Conservation (phyloP, 2,888 invertebrate species). For the Diplolepis rosae region DNA sequence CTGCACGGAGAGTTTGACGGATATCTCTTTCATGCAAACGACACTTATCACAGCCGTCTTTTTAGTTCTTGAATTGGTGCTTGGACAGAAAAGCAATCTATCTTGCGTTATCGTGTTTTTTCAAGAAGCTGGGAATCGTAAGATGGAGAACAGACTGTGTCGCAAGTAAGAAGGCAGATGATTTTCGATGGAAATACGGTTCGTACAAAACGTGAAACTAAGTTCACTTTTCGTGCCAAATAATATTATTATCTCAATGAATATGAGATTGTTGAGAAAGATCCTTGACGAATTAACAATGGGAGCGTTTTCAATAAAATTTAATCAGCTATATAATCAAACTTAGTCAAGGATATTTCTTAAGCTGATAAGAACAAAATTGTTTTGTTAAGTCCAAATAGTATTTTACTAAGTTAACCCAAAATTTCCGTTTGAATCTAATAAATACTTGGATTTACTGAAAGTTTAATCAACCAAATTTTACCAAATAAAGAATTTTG, state of each 20-base stretch:
- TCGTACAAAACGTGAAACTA: constrained; percentile 3
- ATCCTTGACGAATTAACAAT: constrained; percentile 12
- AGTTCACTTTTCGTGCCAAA: constrained; percentile 16
- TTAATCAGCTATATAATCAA: constrained; percentile 22
- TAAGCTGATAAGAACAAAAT: neutral
- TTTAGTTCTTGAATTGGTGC: constrained; percentile 9
- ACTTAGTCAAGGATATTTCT: constrained; percentile 1
- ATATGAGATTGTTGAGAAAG: constrained; percentile 9
- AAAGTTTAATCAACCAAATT: too few relatives aligned
- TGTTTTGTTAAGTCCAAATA: too few relatives aligned
- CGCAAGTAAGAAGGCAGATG: constrained; percentile 14
- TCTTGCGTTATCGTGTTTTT: constrained; percentile 44
- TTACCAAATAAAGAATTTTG: too few relatives aligned
- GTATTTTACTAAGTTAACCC: too few relatives aligned
- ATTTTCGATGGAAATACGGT: neutral
- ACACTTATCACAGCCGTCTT: constrained; percentile 2
- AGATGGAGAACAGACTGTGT: constrained; percentile 3
- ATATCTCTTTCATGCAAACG: neutral
- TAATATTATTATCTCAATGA: constrained; percentile 19
- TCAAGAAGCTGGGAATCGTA: constrained; percentile 4
- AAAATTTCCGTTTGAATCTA: too few relatives aligned
- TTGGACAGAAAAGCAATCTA: constrained; percentile 39
- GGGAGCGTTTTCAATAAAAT: constrained; percentile 19
- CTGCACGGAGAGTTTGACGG: constrained; percentile 41
- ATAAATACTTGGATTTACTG: too few relatives aligned